Conservation (phyloP, 2,797 vertebrate species). For the Micropoecilia bifurca region DNA sequence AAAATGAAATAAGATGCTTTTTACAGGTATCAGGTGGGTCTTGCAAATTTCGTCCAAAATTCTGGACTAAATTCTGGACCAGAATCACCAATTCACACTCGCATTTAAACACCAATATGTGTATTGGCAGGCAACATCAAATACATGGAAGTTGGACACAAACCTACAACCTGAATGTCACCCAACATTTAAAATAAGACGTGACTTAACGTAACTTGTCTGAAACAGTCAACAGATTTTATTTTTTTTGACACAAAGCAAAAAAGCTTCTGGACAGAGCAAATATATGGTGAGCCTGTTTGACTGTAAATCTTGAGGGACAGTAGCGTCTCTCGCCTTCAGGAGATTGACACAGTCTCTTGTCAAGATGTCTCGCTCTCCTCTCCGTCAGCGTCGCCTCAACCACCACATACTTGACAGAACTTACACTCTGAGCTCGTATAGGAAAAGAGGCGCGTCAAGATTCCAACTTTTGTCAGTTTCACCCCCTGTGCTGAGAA, state of each 20-base stretch:
- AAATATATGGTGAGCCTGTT: slow-evolving; percentile 12
- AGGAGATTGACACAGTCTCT: slow-evolving; percentile 47
- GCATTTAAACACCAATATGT: neutral
- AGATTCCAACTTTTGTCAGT: slow-evolving; percentile 28
- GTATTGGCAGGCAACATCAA: neutral
- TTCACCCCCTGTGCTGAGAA: slow-evolving; percentile 24
- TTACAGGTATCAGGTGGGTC: too few species aligned
- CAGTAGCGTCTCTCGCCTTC: slow-evolving; percentile 18
- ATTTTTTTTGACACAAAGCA: too few species aligned
- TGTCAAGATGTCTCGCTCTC: slow-evolving; percentile 47
- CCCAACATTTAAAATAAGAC: neutral
- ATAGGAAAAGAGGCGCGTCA: slow-evolving; percentile 33
- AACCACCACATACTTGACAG: slow-evolving; percentile 6
- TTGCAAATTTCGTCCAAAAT: too few species aligned
- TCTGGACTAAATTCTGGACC: too few species aligned
- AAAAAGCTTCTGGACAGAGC: slow-evolving; percentile 4
- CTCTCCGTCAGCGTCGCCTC: slow-evolving; percentile 35
- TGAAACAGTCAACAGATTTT: neutral
- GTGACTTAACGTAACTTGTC: neutral
- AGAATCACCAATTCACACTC: neutral
- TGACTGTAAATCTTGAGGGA: slow-evolving; percentile 32
- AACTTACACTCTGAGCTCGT: neutral
- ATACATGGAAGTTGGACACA: neutral
- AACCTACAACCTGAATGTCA: neutral
- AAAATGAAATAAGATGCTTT: too few species aligned